Conservation (phyloP, 1,140 invertebrate genomes). For the Eurosta solidaginis region DNA sequence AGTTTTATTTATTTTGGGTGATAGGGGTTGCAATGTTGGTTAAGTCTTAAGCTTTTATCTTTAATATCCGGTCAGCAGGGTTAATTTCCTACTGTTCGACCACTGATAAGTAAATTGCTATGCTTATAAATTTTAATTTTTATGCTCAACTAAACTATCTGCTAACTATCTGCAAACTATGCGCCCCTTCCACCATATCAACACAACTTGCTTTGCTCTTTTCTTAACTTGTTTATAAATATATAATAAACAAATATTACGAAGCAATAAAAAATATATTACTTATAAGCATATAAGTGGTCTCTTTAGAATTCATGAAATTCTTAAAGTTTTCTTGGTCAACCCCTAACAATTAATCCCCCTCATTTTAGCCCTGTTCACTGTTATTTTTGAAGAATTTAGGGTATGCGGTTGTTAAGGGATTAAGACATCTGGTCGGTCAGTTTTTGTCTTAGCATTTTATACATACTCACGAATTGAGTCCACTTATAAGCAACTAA, state of each 20-base stretch:
- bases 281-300: background rate
- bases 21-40: background rate
- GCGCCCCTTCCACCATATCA: background rate
- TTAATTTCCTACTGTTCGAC: conserved; percentile 25
- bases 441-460: background rate
- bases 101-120: conserved; percentile 45
- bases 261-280: background rate
- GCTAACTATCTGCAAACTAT: background rate
- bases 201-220: background rate
- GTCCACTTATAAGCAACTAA: too few species aligned
- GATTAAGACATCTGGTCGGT: background rate
- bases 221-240: conserved; percentile 42
- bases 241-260: conserved; percentile 49
- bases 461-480: background rate
- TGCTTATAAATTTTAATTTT: conserved; percentile 32
- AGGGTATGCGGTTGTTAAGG: background rate
- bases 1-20: background rate
- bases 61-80: conserved; percentile 23
- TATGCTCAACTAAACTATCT: background rate
- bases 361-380: background rate
- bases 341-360: conserved; percentile 15
- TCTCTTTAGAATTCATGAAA: background rate
- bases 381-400: background rate
- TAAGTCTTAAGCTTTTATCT: background rate
- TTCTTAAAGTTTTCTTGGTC: background rate